A percentile compares a stretch with the other conserved stretches of the same genome.
Conservation (phyloP, 2,888 invertebrate species). For the Xanthorhoe designata region DNA sequence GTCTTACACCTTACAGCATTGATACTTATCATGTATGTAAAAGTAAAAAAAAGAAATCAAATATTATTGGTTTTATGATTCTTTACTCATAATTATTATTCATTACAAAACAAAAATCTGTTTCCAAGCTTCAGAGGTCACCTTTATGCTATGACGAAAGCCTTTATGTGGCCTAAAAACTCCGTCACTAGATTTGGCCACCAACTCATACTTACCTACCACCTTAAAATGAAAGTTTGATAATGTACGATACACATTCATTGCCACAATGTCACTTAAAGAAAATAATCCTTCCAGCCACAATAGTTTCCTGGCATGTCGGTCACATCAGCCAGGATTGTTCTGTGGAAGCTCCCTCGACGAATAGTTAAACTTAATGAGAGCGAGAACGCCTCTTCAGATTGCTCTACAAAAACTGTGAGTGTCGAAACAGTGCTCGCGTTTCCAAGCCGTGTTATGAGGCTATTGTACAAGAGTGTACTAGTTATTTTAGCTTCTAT, state of each 20-base stretch:
- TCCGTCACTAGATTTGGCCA: too few species aligned
- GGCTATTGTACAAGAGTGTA: neutral
- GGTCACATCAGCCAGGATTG: conserved; percentile 53
- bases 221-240: too few species aligned
- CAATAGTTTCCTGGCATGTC: conserved; percentile 40
- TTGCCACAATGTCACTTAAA: neutral
- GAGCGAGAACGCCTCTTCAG: conserved; percentile 42
- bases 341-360: conserved; percentile 56
- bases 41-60: too few species aligned
- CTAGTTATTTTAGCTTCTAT: neutral
- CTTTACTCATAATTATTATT: too few species aligned
- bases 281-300: conserved; percentile 47
- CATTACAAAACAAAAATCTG: too few species aligned
- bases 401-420: conserved; percentile 31
- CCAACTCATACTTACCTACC: too few species aligned
- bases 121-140: too few species aligned
- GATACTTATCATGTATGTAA: too few species aligned
- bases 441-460: conserved; percentile 22
- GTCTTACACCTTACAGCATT: neutral
- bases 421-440: conserved; percentile 16
- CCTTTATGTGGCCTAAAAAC: too few species aligned
- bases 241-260: neutral
- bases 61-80: too few species aligned
- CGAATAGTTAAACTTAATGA: conserved; percentile 72
- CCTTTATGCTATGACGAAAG: too few species aligned